Evolutionary conservation across 2,888 invertebrate genomes (phyloP), one percentile per base, ranked within the genome.

Genomic region (Eupelmus urozonus): DNA sequence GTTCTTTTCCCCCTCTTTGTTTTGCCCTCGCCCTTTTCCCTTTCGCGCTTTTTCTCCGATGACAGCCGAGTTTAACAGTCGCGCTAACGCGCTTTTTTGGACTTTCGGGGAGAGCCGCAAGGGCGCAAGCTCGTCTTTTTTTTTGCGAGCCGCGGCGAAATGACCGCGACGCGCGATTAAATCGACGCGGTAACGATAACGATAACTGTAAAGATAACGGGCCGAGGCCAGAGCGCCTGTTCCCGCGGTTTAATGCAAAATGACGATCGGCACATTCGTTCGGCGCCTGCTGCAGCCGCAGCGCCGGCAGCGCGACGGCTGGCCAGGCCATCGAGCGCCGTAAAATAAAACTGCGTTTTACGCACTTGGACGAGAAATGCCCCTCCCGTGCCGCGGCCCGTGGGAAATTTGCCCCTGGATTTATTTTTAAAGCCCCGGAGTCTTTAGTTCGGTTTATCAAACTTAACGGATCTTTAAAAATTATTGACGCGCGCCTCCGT

Each of bases 191-290:
- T 70, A 55, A 63, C 69, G 49, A 49, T 57, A 70, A 76, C 69
- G 76, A 70, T 76, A 76, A 76, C 76, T 63, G 76, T 55, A 34
- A 57, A 69, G 60, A 53, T 69, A 76, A 69, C 53, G 62, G 34
- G 42, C 16, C 13, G 4, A 55, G 34, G 42, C 16, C 13, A 4
- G 23, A n/a, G 51, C n/a, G 45, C 16, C 18, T 34, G 59, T 59
- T 18, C 29, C 45, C 29, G 45, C n/a, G 42, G 40, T 60, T 67
- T 67, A 67, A 75, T 75, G 67, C 20, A 59, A 63, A 70, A 70
- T 76, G 63, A 63, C 65, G 70, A 76, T 49, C 65, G 65, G 42
- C 65, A n/a, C 60, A 49, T 57, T 74, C 51, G 45, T 27, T 63
- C 25, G 29, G 1, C 11, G 27, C 40, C n/a, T 34, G 34, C 5